phyloP scores from a whole-genome alignment of 2,888 invertebrate species.

The Chrysolina haemoptera region DNA sequence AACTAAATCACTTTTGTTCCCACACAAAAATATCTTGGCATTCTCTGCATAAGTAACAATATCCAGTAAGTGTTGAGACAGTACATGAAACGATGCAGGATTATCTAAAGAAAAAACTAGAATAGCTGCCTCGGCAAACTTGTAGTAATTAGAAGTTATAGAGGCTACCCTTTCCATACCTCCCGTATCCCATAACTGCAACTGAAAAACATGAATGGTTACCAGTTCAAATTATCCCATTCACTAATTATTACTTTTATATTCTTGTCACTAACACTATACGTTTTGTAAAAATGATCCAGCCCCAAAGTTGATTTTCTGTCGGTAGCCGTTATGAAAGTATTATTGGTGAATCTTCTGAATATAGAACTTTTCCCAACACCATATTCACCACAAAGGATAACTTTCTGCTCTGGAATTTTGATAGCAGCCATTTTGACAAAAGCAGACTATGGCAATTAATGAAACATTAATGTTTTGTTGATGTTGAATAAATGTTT shows the following conservation, averaged over 20 bases:
- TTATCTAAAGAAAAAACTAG: slow-evolving; percentile 93
- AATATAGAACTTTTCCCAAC: slow-evolving; percentile 96
- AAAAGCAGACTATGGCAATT: neutral
- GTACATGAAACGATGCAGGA: slow-evolving; percentile 91
- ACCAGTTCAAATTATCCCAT: neutral
- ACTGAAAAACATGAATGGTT: slow-evolving; percentile 71
- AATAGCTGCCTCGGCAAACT: slow-evolving; percentile 95
- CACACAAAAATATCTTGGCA: slow-evolving; percentile 95
- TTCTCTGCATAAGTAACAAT: slow-evolving; percentile 95
- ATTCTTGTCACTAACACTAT: slow-evolving; percentile 81
- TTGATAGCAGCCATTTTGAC: slow-evolving; percentile 83
- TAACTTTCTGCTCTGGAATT: slow-evolving; percentile 91
- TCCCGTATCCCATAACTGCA: slow-evolving; percentile 97
- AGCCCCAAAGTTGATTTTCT: slow-evolving; percentile 91
- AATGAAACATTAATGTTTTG: no score
- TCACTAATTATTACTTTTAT: slow-evolving; percentile 76
- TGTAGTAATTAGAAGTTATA: slow-evolving; percentile 95
- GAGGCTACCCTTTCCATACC: slow-evolving; percentile 97
- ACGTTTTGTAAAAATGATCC: slow-evolving; percentile 91
- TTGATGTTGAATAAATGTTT: no score
- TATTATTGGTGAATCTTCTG: slow-evolving; percentile 90
- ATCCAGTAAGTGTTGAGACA: slow-evolving; percentile 93
- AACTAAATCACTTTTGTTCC: slow-evolving; percentile 88
- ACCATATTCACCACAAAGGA: slow-evolving; percentile 95
- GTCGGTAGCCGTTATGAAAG: slow-evolving; percentile 87